Conservation (phyloP, 2,888 invertebrate genomes). For the Dioctria linearis region DNA sequence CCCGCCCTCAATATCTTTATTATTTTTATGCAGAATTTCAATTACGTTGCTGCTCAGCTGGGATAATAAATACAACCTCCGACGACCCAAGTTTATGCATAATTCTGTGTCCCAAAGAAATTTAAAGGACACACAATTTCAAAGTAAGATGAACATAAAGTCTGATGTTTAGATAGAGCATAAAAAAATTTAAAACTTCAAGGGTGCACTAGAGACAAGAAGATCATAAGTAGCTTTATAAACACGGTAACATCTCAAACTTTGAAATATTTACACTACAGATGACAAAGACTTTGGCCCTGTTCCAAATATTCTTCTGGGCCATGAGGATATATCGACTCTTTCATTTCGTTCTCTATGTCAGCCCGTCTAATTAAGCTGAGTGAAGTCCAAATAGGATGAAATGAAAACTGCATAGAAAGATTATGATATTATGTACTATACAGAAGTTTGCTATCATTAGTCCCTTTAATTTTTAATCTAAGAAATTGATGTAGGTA, state of each 20-base stretch:
- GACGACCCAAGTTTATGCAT: conserved; percentile 18
- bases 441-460: background rate
- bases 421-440: too few relatives aligned
- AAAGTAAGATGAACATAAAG: background rate
- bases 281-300: conserved; percentile 23
- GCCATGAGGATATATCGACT: background rate
- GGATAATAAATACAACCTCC: background rate
- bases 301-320: conserved; percentile 30
- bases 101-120: conserved; percentile 23
- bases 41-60: background rate
- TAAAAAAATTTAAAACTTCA: conserved; percentile 40
- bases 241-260: conserved; percentile 42
- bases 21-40: conserved; percentile 39
- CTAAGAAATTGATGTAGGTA: background rate
- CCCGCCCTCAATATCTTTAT: conserved; percentile 19
- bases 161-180: conserved; percentile 10
- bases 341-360: conserved; percentile 4
- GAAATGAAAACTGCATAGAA: background rate
- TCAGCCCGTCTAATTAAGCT: conserved; percentile 20
- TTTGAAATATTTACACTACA: conserved; percentile 47
- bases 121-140: conserved; percentile 6
- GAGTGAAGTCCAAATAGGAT: background rate
- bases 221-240: conserved; percentile 23
- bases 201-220: conserved; percentile 44
- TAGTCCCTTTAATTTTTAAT: conserved; percentile 26